Base-by-base conservation (phyloP, 2,113 vertebrate species). In the Ahaetulla prasina region DNA sequence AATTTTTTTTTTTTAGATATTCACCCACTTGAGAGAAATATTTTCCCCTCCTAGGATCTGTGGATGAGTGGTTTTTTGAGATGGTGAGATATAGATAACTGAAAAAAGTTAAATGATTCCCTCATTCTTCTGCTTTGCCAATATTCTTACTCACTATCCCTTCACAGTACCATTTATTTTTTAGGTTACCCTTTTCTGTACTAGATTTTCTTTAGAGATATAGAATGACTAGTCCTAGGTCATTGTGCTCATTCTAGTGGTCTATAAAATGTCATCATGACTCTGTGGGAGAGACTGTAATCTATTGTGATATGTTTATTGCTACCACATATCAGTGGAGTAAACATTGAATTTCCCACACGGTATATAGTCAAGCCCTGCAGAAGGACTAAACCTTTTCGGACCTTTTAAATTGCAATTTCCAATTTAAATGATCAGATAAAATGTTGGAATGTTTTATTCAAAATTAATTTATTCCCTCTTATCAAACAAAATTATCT, bases 191-290 rank as follows among this genome's bases (percentile, higher is more conserved):
- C 4, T 8, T 20, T 6, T 89, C 89, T 54, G n/a, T 45, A 27
- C 23, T 30, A 63, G 23, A 85, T 68, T 87, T 39, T 55, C 68
- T 74, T 86, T 49, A 9, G 68, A 90, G 89, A 60, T 53, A 43
- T 30, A 90, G 54, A 55, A 11, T 49, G 22, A 74, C 30, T 10
- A 91, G 87, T 90, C 52, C 16, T 89, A 91, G 53, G 50, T 93
- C 91, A 95, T 90, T 54, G 27, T 68, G 57, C 16, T 89, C 63
- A 90, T 87, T 6, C 20, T 93, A 54, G 45, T 91, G n/a, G 91
- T 95, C 91, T 80, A 11, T n/a, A 6, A 88, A n/a, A 55, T 94
- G 91, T 39, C 54, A 85, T 57, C 54, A 43, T 43, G 90, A 86
- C 2, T 1, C 85, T 88, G 85, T 25, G 88, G 30, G 43, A 49